phyloP scores from a whole-genome alignment of 2,113 vertebrate species.

The Apteryx owenii region DNA sequence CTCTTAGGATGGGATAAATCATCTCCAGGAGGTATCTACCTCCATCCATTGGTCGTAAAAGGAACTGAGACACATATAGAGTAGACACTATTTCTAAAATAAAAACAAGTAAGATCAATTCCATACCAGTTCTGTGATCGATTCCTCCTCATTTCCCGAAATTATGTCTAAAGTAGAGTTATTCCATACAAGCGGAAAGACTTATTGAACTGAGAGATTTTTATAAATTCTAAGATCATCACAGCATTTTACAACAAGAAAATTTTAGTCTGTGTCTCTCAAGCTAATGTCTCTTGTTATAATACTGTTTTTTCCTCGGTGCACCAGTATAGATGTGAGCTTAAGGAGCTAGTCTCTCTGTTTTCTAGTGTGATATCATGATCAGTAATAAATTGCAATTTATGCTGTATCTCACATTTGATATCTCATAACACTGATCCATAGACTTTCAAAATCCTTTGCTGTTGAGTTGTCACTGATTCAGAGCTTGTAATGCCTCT shows the following conservation, averaged over 20 bases:
- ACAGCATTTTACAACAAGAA: background rate
- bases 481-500: background rate
- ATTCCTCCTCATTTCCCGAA: background rate
- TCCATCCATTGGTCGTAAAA: background rate
- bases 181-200: background rate
- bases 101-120: background rate
- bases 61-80: background rate
- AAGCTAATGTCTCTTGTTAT: background rate
- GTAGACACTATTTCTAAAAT: background rate
- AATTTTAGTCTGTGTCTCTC: background rate
- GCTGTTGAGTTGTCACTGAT: background rate
- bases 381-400: background rate
- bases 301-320: background rate
- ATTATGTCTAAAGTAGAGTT: background rate
- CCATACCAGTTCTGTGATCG: background rate
- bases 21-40: background rate
- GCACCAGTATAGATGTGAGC: background rate
- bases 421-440: background rate
- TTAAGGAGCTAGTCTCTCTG: background rate
- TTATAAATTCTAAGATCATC: background rate
- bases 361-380: background rate
- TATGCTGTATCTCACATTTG: background rate
- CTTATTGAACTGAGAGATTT: background rate
- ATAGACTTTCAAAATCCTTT: background rate
- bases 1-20: background rate